Base-by-base conservation (phyloP, 2,888 invertebrate genomes). In the Theristus sp. region DNA sequence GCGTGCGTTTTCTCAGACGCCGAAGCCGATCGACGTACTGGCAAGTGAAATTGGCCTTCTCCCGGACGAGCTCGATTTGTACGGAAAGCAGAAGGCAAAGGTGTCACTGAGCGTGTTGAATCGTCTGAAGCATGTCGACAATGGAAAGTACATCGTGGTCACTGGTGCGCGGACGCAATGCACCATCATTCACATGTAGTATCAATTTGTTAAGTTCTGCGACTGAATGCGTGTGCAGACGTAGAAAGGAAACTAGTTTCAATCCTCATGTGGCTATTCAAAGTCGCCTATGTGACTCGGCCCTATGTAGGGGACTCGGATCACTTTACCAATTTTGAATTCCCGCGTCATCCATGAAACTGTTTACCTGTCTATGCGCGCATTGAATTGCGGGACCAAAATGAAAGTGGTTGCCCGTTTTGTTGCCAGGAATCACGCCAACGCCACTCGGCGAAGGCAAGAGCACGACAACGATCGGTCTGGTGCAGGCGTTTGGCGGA, bases 371-470 rank as follows among this genome's bases (percentile, higher is more conserved):
- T n/a, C n/a, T n/a, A n/a, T n/a, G n/a, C n/a, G n/a, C n/a, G n/a
- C n/a, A n/a, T n/a, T n/a, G n/a, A n/a, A n/a, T n/a, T n/a, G n/a
- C n/a, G n/a, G n/a, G n/a, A n/a, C n/a, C n/a, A n/a, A n/a, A n/a
- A n/a, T n/a, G n/a, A n/a, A n/a, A n/a, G n/a, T n/a, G n/a, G n/a
- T 38, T 38, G 38, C 38, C 20, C 10, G 10, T 38, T 10, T 38
- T 38, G 38, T 38, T 38, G 38, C n/a, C 22, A 74, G 88, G 90
- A 24, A 94, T 98, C 58, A 98, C 94, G 0, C 96, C 98, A 0
- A 98, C 98, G 0, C 93, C 96, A 0, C 80, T 98, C n/a, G 98
- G 98, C 1, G 96, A 98, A 79, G 96, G 96, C 31, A 98, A 98
- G 79, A 93, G 90, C 70, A 98, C 98, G 0, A 93, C 91, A 0